Percentiles rank a stretch among this genome's conserved stretches.
Evolutionary conservation across 2,797 vertebrate species (phyloP).

Genomic region (Loris lydekkerianus): DNA sequence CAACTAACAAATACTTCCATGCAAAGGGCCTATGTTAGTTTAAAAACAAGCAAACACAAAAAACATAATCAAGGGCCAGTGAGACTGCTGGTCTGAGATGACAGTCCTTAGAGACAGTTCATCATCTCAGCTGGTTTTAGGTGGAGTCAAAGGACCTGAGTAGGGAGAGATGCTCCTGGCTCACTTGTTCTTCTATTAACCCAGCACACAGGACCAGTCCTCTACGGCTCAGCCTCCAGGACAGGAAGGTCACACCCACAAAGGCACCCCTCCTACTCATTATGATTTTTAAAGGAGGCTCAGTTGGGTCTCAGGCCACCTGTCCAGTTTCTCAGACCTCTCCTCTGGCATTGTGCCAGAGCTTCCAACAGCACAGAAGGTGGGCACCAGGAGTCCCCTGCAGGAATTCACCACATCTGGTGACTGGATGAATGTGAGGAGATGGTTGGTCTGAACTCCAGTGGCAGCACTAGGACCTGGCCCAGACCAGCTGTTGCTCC

Average conservation of each 20-base stretch:
- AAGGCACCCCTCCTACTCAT: neutral
- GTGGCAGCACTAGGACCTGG: neutral
- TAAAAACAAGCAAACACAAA: neutral
- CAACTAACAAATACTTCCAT: neutral
- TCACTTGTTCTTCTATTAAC: neutral
- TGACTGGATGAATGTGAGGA: neutral
- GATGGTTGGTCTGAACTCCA: neutral
- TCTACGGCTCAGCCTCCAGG: neutral
- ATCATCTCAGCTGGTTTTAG: neutral
- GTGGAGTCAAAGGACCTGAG: neutral
- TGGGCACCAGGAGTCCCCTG: fast-evolving
- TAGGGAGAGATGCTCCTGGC: neutral
- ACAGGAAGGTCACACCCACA: neutral
- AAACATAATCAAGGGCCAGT: neutral
- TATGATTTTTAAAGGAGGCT: neutral
- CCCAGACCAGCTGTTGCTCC: neutral
- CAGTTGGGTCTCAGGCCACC: neutral
- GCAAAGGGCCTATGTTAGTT: neutral
- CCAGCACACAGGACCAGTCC: neutral
- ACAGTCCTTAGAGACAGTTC: neutral
- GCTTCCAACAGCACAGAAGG: neutral
- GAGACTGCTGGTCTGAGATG: neutral
- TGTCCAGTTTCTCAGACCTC: neutral
- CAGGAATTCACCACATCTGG: neutral
- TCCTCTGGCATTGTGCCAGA: neutral